Percentiles rank a stretch among this genome's conserved stretches.
Evolutionary conservation across 2,888 invertebrate species (phyloP).

Genomic region (Eulithis testata): DNA sequence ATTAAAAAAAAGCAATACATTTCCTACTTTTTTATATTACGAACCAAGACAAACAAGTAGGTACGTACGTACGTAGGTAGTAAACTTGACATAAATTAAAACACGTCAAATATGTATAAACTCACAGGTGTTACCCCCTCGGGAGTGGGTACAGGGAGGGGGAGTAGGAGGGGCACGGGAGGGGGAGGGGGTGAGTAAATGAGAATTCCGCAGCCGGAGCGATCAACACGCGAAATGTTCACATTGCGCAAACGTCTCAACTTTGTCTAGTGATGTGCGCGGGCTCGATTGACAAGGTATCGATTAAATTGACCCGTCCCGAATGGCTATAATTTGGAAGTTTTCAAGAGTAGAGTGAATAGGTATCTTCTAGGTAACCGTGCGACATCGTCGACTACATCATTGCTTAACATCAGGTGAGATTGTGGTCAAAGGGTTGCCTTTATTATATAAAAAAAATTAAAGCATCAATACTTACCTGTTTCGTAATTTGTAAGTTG

Average conservation of each 20-base stretch:
- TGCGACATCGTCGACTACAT: no score
- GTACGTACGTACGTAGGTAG: neutral
- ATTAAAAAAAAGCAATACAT: no score
- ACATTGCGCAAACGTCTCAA: constrained; percentile 85
- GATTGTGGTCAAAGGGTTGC: no score
- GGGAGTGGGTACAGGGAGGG: constrained; percentile 10
- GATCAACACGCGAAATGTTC: constrained; percentile 83
- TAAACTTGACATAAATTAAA: constrained; percentile 27
- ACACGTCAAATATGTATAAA: constrained; percentile 23
- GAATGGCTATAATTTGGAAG: no score
- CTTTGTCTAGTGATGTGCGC: constrained; percentile 57
- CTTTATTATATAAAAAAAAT: no score
- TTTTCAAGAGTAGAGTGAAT: no score
- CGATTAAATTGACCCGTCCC: neutral
- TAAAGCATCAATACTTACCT: no score
- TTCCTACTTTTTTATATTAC: no score
- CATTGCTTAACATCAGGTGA: no score
- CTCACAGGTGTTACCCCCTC: constrained; percentile 49
- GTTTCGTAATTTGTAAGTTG: no score
- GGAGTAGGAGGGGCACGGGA: constrained; percentile 45
- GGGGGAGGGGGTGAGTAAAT: constrained; percentile 62
- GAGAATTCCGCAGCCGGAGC: constrained; percentile 79
- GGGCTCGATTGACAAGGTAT: neutral
- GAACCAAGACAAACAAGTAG: neutral
- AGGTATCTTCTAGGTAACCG: no score